A percentile compares a stretch with the other conserved stretches of the same genome.
Evolutionary conservation across 2,888 invertebrate genomes (phyloP).

Genomic region (Stratiomys singularior): DNA sequence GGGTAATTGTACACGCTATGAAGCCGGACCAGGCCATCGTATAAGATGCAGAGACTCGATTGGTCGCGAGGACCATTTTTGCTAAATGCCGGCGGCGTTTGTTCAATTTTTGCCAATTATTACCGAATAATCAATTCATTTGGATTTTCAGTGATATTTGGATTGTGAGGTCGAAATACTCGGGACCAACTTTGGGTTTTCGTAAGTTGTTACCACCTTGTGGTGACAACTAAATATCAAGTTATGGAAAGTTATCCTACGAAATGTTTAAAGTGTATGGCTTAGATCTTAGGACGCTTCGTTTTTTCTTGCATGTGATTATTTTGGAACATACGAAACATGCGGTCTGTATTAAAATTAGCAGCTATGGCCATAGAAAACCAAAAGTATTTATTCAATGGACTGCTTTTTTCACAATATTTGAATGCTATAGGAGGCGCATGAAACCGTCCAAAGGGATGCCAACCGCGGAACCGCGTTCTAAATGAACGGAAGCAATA

Average conservation of each 20-base stretch:
- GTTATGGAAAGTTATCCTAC: not conserved
- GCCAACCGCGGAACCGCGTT: too few relatives aligned
- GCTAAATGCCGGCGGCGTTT: not conserved
- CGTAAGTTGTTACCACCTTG: not conserved
- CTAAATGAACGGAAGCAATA: too few relatives aligned
- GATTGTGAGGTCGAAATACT: not conserved
- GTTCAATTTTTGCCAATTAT: slow-evolving; percentile 5
- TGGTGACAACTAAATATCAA: not conserved
- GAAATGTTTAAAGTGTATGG: not conserved
- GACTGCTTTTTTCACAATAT: too few relatives aligned
- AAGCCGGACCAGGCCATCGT: too few relatives aligned
- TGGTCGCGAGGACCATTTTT: not conserved
- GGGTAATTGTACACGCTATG: not conserved
- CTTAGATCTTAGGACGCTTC: not conserved
- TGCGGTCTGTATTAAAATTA: too few relatives aligned
- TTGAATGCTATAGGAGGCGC: too few relatives aligned
- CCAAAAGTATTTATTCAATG: too few relatives aligned
- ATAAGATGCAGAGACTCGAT: too few relatives aligned
- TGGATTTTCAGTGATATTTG: not conserved
- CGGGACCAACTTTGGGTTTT: not conserved
- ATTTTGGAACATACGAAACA: too few relatives aligned
- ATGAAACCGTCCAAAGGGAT: too few relatives aligned
- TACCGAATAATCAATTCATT: not conserved
- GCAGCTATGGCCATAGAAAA: too few relatives aligned
- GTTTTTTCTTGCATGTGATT: too few relatives aligned